Base-by-base conservation (phyloP, 2,888 invertebrate species). In the Nomada ferruginata region DNA sequence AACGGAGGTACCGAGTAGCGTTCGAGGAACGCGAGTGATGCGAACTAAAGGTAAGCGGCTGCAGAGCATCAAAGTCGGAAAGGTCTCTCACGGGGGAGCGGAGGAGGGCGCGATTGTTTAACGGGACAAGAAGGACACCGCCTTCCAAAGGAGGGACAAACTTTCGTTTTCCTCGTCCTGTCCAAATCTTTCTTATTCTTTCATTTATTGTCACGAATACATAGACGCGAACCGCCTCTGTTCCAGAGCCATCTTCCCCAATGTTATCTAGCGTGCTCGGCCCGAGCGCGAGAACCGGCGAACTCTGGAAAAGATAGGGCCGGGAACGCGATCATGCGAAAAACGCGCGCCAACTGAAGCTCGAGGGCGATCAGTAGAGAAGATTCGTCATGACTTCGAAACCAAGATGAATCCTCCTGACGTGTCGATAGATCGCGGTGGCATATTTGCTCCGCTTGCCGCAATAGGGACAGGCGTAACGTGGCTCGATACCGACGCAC, bases 391-490 rank as follows among this genome's bases (percentile, higher is more conserved):
- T 74, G 26, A 70, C 55, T 26, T 64, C 59, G 36, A 60, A 23
- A 26, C 65, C 78, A 60, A 73, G n/a, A 80, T 92, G 92, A 87
- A 90, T 90, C 55, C 90, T 88, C 66, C 91, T 89, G 26, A 93
- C 92, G 80, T 94, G 93, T 23, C 89, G 80, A 83, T 92, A 87
- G 71, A 92, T 84, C 72, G 90, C 85, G 52, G 80, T 85, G 1
- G 87, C 80, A 65, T 91, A 90, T 63, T 92, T 92, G 69, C 91
- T 90, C 63, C 85, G 84, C 44, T 77, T 77, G 9, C 36, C 65
- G 71, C 92, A 93, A 69, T 89, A 87, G 0, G 90, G 90, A 79
- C 92, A 92, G 47, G 86, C 84, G 57, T 77, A 85, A 47, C 66
- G 53, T 47, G 61, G 61, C 18, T 66, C 53, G 29, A 44, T 53